These are phyloP conservation scores for Sander vitreus DNA, from an alignment of 2,113 vertebrate species.

Conservation along the genomic window DNA sequence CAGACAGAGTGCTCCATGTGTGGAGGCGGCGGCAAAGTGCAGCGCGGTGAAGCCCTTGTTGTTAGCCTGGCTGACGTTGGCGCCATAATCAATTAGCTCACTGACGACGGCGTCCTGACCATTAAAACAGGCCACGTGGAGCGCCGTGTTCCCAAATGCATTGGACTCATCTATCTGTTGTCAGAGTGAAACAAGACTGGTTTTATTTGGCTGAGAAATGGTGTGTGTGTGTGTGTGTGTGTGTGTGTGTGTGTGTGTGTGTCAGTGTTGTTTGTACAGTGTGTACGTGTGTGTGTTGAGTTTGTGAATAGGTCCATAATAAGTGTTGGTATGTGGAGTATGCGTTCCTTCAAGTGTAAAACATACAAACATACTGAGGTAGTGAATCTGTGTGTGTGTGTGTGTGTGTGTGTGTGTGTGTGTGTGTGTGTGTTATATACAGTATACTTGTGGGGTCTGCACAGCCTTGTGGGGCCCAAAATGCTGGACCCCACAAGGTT, in stretches of 20 bases:
- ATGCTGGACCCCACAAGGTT: too few species aligned
- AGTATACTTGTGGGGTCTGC: too few species aligned
- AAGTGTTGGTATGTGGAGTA: too few species aligned
- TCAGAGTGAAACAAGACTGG: neutral
- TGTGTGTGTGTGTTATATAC: neutral
- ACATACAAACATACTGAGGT: too few species aligned
- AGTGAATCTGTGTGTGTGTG: neutral
- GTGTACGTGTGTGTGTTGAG: neutral
- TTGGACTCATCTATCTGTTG: constrained; percentile 95
- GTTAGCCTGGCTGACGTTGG: constrained; percentile 96
- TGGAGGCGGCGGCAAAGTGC: constrained; percentile 97
- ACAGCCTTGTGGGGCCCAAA: too few species aligned
- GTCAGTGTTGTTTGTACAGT: neutral
- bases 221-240: neutral
- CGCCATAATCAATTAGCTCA: constrained; percentile 95
- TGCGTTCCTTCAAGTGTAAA: too few species aligned
- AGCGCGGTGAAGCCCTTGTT: constrained; percentile 96
- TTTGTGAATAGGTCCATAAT: too few species aligned
- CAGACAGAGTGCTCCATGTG: constrained; percentile 93
- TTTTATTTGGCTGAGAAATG: neutral
- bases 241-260: neutral
- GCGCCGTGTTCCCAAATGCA: constrained; percentile 94
- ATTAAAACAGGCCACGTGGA: constrained; percentile 96
- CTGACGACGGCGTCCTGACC: constrained; percentile 95
- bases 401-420: neutral